Base-by-base conservation (phyloP, 2,888 invertebrate species). In the Sarcophaga rosellei region DNA sequence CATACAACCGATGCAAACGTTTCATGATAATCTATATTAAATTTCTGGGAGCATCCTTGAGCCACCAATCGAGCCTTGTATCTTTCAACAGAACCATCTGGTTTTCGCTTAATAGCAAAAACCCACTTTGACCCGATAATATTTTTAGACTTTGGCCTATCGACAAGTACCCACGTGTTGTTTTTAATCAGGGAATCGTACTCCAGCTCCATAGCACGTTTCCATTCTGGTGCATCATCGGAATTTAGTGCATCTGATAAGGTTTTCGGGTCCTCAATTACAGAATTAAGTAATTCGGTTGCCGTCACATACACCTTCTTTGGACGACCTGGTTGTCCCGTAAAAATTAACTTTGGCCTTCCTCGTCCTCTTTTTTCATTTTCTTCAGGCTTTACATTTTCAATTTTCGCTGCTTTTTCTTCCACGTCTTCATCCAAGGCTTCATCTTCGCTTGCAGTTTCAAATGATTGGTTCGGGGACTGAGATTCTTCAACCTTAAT, bases 11-110 rank as follows among this genome's bases (percentile, higher is more conserved):
- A 6, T 35, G 35, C 35, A 35, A 35, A 88, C 2, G 85, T 88
- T 65, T 88, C 88, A 4, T 20, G 77, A 78, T 83, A 88, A 61
- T 87, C 87, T 3, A 87, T 63, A 35, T 86, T 73, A 45, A 78
- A 75, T 68, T 70, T 77, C 70, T 89, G 89, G 4, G 84, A 87
- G 69, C 76, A 87, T 8, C 86, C 88, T 45, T 83, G 82, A 17
- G 76, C 80, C 21, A 81, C 81, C 23, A 81, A 69, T 47, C 78
- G 25, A 5, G 84, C 84, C 63, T 85, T 88, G 66, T 87, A 85
- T 72, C 84, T 87, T 59, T 76, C 81, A 1, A 85, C 57, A 12
- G 84, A 35, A 5, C 80, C 75, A 61, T 81, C 81, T 45, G 87
- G 57, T 62, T 79, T 81, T 11, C 68, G 20, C 62, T 85, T 85